Base-by-base conservation (phyloP, 2,888 invertebrate species). In the Lathronympha strigana region DNA sequence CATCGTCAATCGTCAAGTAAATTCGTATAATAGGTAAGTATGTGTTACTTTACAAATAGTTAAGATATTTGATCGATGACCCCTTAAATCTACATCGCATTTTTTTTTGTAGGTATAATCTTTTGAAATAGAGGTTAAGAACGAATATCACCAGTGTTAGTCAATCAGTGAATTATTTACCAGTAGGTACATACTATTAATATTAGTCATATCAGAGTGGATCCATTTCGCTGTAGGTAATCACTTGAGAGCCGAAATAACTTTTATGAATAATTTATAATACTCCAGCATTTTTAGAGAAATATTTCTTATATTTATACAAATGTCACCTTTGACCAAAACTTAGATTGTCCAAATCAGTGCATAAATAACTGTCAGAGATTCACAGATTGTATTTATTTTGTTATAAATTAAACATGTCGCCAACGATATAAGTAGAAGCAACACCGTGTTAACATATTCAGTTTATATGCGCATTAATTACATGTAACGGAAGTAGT, bases 401-500 rank as follows among this genome's bases (percentile, higher is more conserved):
- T 45, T 15, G 4, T 28, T 28, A 17, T 19, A 21, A 11, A 17
- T 45, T 17, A 28, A 50, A 50, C 38, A 15, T 38, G 4, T 40
- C 17, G 4, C 13, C 11, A 40, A 31, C 23, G 9, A 23, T n/a
- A n/a, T 23, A 47, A 28, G 36, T 51, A 43, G 43, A 60, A 57
- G 21, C 54, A 28, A 72, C 71, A 75, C 69, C 43, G 54, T 70
- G 70, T 69, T 69, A 76, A 72, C 63, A 73, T 74, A 74, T 76
- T 76, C 74, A 72, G 71, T 70, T 68, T 71, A 69, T 69, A 72
- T 66, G 67, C 69, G 72, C 72, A 73, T 67, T 60, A 17, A 73
- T 75, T 73, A 75, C 71, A 68, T 71, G 66, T 72, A 76, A 76
- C 76, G 77, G 79, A 81, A 77, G 72, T n/a, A n/a, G n/a, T n/a